Evolutionary conservation across 2,113 vertebrate species (phyloP), one percentile per base, ranked within the genome.

Genomic region (Poecile atricapillus): DNA sequence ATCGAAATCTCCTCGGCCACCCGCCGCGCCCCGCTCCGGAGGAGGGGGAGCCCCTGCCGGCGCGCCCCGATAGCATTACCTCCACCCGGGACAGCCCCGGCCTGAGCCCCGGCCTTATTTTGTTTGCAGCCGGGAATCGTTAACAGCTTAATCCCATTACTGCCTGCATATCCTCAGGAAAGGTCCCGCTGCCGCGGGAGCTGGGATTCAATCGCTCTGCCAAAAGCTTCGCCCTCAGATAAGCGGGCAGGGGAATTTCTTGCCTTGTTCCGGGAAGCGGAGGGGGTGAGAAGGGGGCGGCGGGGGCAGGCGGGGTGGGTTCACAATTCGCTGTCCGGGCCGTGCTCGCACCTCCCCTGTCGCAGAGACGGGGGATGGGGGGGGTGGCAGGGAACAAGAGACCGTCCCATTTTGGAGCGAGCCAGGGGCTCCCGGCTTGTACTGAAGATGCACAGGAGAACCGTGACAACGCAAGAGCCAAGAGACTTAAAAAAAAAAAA

Each of bases 111-210:
- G 7, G 3, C 2, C 50, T 83, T 62, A 33, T 94, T 96, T 94
- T 82, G 71, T 89, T 96, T 90, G 89, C 67, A 56, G 80, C 58
- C 41, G 14, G 68, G 49, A 83, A 93, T 27, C 31, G 62, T 89
- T 87, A 85, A 65, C 94, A 64, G 86, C 35, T 94, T 97, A 96
- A 97, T 97, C 95, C 85, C 90, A 92, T 97, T 94, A 97, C 22
- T 27, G 69, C 68, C 77, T 94, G 93, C 95, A 96, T 97, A 97
- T 97, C 95, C 95, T 94, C 58, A 53, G 84, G 58, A 95, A 89
- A 76, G 41, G 58, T 81, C 53, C 75, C 10, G 56, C 64, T 56
- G 91, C 77, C 8, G 31, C 39, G 0, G 59, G 33, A 85, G 63
- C 23, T 8, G 15, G 47, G 28, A 37, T 35, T 37, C 44, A 44